Percentiles rank a stretch among this genome's conserved stretches.
Evolutionary conservation across 1,140 invertebrate species (phyloP).

Genomic region (Zaprionus tsacasi): DNA sequence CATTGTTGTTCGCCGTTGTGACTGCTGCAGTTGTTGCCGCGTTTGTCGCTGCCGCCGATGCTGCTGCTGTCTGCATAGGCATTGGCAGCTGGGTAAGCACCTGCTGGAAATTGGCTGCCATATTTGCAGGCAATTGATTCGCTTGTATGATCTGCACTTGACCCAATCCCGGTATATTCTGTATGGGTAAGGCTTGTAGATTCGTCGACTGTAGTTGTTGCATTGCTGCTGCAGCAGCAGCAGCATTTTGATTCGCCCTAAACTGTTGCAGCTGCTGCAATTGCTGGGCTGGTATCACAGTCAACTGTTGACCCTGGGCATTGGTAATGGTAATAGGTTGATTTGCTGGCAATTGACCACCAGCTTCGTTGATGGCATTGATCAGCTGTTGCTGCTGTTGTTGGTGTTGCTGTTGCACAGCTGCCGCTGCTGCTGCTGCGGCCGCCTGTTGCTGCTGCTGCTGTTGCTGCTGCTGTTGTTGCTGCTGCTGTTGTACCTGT

Average conservation of each 20-base stretch:
- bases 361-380: slow-evolving; percentile 77
- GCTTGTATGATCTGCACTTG: slow-evolving; percentile 88
- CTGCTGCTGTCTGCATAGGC: slow-evolving; percentile 43
- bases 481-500: slow-evolving; percentile 68
- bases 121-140: slow-evolving; percentile 68
- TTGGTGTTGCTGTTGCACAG: slow-evolving; percentile 55
- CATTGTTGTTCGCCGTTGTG: slow-evolving; percentile 17
- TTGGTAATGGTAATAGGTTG: slow-evolving; percentile 88
- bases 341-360: slow-evolving; percentile 84
- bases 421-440: slow-evolving; percentile 67
- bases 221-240: slow-evolving; percentile 52
- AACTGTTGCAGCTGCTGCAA: slow-evolving; percentile 84
- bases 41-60: slow-evolving; percentile 38
- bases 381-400: slow-evolving; percentile 72
- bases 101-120: slow-evolving; percentile 73
- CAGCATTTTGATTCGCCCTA: slow-evolving; percentile 53
- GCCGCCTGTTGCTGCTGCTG: slow-evolving; percentile 73
- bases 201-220: slow-evolving; percentile 71
- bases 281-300: slow-evolving; percentile 89
- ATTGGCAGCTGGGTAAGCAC: slow-evolving; percentile 66
- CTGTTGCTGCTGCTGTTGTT: slow-evolving; percentile 71
- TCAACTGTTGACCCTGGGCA: slow-evolving; percentile 89
- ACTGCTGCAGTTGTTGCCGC: slow-evolving; percentile 32
- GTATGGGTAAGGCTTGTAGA: slow-evolving; percentile 87
- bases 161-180: slow-evolving; percentile 90